phyloP scores from a whole-genome alignment of 1,140 invertebrate genomes.

The Bombus superbus region DNA sequence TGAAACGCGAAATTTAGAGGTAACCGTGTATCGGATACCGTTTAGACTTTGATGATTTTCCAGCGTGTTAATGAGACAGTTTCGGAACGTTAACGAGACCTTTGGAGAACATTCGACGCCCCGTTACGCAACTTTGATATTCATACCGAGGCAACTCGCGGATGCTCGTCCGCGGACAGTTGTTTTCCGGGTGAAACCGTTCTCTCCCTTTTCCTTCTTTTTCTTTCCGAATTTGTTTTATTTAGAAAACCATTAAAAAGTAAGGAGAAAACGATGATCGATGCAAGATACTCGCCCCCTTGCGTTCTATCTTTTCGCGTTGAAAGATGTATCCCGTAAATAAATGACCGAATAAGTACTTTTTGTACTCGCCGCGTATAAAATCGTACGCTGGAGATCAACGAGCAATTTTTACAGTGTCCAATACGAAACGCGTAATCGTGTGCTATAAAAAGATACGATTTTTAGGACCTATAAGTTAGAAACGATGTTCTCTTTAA shows the following conservation, averaged over 20 bases:
- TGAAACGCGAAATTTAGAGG: neutral
- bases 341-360: neutral
- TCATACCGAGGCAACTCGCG: neutral
- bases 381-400: neutral
- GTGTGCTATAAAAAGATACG: neutral
- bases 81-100: neutral
- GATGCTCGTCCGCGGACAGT: neutral
- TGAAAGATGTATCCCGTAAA: no score
- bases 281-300: no score
- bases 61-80: slow-evolving; percentile 15
- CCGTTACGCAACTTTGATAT: neutral
- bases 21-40: slow-evolving; percentile 6
- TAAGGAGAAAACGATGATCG: no score
- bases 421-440: neutral
- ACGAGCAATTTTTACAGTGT: neutral
- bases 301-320: no score
- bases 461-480: neutral
- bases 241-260: no score
- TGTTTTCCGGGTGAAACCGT: neutral
- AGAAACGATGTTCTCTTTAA: neutral
- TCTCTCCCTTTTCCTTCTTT: neutral
- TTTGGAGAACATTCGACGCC: no score
- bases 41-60: slow-evolving; percentile 16
- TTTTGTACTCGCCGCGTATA: neutral
- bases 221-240: neutral